These are phyloP conservation scores for Riptortus pedestris DNA, from an alignment of 1,140 invertebrate species.

Conservation along the genomic window DNA sequence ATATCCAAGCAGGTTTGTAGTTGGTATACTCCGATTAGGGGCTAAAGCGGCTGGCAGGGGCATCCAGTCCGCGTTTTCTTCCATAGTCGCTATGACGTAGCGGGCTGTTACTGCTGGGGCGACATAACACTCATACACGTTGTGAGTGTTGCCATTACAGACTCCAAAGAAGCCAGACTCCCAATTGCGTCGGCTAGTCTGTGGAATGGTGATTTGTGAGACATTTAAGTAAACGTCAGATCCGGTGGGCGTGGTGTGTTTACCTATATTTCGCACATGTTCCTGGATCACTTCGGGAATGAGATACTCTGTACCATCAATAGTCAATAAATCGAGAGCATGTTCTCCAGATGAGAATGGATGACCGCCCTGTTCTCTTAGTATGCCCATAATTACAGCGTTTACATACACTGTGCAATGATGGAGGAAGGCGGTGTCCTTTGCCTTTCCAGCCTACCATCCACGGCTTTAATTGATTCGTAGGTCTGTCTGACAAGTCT, in stretches of 20 bases:
- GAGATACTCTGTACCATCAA: background rate
- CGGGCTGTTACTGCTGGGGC: background rate
- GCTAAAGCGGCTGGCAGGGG: background rate
- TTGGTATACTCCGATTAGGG: background rate
- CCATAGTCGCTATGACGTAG: background rate
- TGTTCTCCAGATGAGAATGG: background rate
- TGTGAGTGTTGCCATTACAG: background rate
- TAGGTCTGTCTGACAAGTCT: background rate
- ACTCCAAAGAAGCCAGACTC: conserved; percentile 11
- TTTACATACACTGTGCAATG: background rate
- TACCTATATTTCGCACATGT: conserved; percentile 11
- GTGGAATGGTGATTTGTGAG: conserved; percentile 4
- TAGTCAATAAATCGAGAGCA: background rate
- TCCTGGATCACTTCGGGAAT: conserved; percentile 6
- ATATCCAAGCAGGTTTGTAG: background rate
- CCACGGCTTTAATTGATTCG: background rate
- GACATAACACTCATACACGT: conserved; percentile 19
- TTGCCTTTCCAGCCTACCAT: background rate
- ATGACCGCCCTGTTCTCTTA: background rate
- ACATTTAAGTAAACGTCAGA: conserved; percentile 2
- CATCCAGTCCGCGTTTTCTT: background rate
- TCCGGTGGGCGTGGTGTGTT: background rate
- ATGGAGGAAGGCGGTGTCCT: background rate
- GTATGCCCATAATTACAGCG: background rate
- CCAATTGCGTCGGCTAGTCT: background rate